Base-by-base conservation (phyloP, 2,888 invertebrate species). In the Hypercompe scribonia region DNA sequence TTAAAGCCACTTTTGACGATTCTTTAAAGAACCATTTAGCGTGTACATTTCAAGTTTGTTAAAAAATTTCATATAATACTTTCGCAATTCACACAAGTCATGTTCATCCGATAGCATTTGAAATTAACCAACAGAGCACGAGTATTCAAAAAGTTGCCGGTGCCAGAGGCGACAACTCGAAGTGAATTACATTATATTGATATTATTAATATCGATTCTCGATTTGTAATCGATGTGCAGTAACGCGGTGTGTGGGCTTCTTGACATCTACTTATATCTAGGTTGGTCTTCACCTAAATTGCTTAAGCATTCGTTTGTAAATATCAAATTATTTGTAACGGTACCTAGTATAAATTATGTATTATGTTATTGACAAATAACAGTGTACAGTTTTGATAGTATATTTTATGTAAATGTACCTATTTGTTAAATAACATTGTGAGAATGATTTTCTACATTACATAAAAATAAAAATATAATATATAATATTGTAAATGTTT, bases 291-390 rank as follows among this genome's bases (percentile, higher is more conserved):
- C 73, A 75, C 77, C 70, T 80, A 83, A 82, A 83, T 81, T 78
- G 68, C 75, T 83, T 78, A 80, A 80, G 78, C 58, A 72, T 72
- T 75, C 74, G 73, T 77, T 76, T 28, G 68, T 71, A n/a, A 54
- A 72, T 80, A 80, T 80, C 76, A 75, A 74, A 80, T 83, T 83
- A 81, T 83, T 77, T 80, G 65, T 83, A 83, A 83, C 81, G 80
- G 83, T 74, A 74, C 46, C 13, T 2, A 15, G 34, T 74, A 82
- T 83, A 83, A 82, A 80, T 76, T 73, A 65, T 75, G 31, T 46
- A 72, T 82, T 81, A 76, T 46, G 73, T 82, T 81, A 76, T 75
- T 74, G 79, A 78, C 79, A 75, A 78, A 79, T 72, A 74, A 24
- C 42, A 50, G n/a, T 65, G 46, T 70, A 39, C 50, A 7, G 24